A percentile compares a stretch with the other conserved stretches of the same genome.
Conservation (phyloP, 2,797 vertebrate genomes). For the Ctenopoma kingsleyae region DNA sequence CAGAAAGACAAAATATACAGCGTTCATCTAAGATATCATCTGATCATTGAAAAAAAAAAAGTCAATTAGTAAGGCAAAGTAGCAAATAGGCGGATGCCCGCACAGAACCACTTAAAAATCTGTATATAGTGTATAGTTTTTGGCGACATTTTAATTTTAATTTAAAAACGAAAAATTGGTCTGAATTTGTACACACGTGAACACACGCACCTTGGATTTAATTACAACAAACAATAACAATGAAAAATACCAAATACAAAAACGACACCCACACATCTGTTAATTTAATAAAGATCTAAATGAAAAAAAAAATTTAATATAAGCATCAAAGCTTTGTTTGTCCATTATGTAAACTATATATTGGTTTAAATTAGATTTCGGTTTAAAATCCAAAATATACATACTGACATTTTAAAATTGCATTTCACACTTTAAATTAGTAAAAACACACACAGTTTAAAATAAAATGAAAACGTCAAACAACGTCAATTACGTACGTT, state of each 20-base stretch:
- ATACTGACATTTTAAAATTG: not conserved
- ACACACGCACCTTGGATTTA: not conserved
- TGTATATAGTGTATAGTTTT: too few relatives aligned
- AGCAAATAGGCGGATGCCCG: not conserved
- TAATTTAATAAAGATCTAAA: not conserved
- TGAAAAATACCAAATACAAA: not conserved
- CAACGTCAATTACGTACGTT: not conserved
- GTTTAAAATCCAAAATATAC: not conserved
- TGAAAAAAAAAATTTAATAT: not conserved
- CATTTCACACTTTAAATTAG: slow-evolving; percentile 4
- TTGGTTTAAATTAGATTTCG: not conserved
- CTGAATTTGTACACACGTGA: not conserved
- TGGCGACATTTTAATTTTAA: not conserved
- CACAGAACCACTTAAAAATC: not conserved
- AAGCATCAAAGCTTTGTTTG: not conserved
- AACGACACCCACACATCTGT: not conserved
- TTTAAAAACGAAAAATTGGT: too few relatives aligned
- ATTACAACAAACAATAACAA: not conserved
- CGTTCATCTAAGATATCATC: not conserved
- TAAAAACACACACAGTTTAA: not conserved
- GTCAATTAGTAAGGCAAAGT: not conserved
- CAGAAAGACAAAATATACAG: not conserved
- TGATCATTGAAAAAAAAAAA: not conserved
- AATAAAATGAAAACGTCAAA: not conserved
- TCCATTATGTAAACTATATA: not conserved